phyloP scores from a whole-genome alignment of 2,888 invertebrate species.

The Achlya flavicornis region DNA sequence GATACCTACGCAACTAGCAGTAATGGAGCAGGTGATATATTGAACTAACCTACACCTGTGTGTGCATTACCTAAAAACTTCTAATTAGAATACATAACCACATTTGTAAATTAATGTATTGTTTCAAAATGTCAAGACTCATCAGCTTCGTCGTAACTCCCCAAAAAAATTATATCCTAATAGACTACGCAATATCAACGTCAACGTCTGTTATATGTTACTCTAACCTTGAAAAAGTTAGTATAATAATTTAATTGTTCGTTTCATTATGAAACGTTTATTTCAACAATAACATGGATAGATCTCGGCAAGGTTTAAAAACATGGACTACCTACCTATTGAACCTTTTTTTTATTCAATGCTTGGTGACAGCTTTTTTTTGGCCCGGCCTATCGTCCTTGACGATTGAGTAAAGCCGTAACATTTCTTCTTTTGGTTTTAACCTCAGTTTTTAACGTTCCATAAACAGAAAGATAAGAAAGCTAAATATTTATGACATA shows the following conservation, averaged over 20 bases:
- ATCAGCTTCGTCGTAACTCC: neutral
- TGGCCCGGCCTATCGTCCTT: neutral
- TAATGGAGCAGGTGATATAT: constrained; percentile 1
- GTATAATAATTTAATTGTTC: too few species aligned
- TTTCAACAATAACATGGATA: neutral
- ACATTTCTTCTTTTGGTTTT: neutral
- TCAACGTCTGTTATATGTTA: neutral
- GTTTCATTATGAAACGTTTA: neutral
- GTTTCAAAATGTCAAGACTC: neutral
- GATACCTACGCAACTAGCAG: neutral
- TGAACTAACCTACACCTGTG: neutral
- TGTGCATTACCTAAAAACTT: constrained; percentile 2
- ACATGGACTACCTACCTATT: neutral
- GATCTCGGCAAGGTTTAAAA: neutral
- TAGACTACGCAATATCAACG: neutral
- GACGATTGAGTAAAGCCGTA: neutral
- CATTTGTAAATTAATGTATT: neutral
- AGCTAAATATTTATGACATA: neutral
- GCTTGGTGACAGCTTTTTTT: constrained; percentile 1
- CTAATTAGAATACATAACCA: neutral
- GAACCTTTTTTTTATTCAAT: neutral
- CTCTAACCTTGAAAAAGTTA: neutral
- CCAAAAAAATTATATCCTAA: too few species aligned
- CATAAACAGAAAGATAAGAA: neutral
- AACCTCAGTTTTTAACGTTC: neutral